Evolutionary conservation across 2,888 invertebrate genomes (phyloP).

Genomic region (Eupithecia tripunctaria): DNA sequence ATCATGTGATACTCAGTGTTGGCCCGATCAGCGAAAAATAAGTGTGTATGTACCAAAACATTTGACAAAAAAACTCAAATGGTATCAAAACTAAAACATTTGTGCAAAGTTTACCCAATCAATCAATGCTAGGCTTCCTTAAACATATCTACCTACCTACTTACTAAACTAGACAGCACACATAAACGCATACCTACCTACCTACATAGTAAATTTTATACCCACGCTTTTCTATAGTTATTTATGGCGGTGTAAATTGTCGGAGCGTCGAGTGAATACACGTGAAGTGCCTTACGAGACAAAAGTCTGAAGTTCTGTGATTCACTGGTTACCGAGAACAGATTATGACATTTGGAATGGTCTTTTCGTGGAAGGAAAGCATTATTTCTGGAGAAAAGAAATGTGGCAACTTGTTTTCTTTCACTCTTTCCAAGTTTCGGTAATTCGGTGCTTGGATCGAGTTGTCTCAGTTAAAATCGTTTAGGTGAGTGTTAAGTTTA

Average conservation of each 20-base stretch:
- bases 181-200: slow-evolving; percentile 1
- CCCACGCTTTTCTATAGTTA: slow-evolving; percentile 27
- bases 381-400: neutral
- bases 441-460: neutral
- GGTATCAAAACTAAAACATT: neutral
- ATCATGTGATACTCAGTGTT: no score
- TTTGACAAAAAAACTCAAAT: neutral
- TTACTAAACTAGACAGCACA: neutral
- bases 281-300: slow-evolving; percentile 10
- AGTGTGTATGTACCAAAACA: neutral
- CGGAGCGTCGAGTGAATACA: slow-evolving; percentile 12
- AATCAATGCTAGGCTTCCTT: neutral
- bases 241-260: slow-evolving; percentile 23
- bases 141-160: neutral
- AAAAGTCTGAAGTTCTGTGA: slow-evolving; percentile 9
- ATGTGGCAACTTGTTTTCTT: neutral
- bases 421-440: neutral
- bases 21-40: neutral
- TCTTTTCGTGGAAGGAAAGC: neutral
- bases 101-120: neutral
- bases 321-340: neutral
- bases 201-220: slow-evolving; percentile 8
- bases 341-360: neutral
- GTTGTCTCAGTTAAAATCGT: no score
- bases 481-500: neutral